Evolutionary conservation across 2,797 vertebrate genomes (phyloP), one percentile per base, ranked within the genome.

Genomic region (Okamejei kenojei): DNA sequence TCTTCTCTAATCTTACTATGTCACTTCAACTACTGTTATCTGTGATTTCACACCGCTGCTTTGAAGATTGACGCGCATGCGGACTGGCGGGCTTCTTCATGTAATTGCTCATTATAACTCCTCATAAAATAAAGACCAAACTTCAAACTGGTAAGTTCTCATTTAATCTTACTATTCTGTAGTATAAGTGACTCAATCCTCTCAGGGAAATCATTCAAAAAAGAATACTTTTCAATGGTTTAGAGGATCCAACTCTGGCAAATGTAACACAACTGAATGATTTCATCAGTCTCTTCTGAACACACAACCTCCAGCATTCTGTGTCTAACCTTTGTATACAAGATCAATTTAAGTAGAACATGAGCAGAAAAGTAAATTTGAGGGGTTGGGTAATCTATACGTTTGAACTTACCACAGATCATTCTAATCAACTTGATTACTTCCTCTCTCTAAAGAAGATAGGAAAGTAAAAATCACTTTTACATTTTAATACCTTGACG

Each of bases 401-500:
- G 93, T 15, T 77, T 95, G 90, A 93, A 96, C 98, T 98, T 97
- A 98, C 97, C 97, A 96, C 98, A 98, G 93, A 98, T 97, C 90
- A 97, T 97, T 95, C 94, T 96, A 94, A 98, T 97, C 93, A 98
- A 96, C 94, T 95, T 96, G 95, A 98, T 96, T 95, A 98, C 95
- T 54, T 98, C 97, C 94, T 97, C 96, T 95, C 95, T 97, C 97
- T 98, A 96, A 65, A 90, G 21, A n/a, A 94, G 88, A 94, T 94
- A 68, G 95, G 82, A 96, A 94, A 94, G 32, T 76, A 86, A 93
- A 5, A 17, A 68, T 93, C 9, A 65, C 68, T 84, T n/a, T 90
- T 2, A 0, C 13, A 29, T 61, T 9, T 80, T 61, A 82, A 26
- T 82, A 82, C 58, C 3, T 84, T 68, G 84, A 88, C n/a, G n/a